These are phyloP conservation scores for Parnassius orleans DNA, from an alignment of 2,888 invertebrate genomes.

Conservation along the genomic window DNA sequence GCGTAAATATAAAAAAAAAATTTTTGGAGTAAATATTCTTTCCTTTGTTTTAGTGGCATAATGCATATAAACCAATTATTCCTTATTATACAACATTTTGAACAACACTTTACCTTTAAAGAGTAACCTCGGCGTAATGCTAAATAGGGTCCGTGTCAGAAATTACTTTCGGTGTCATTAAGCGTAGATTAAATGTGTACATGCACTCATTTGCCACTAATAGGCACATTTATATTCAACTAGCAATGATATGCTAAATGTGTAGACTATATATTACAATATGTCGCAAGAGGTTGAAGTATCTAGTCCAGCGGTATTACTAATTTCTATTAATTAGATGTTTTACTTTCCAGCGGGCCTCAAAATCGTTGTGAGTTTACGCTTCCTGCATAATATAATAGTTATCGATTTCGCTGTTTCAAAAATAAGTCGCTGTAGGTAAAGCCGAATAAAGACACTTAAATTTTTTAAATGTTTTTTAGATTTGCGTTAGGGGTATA, in stretches of 20 bases:
- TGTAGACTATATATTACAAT: slow-evolving; percentile 14
- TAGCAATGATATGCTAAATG: slow-evolving; percentile 13
- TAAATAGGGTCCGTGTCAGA: slow-evolving; percentile 5
- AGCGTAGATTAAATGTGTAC: slow-evolving; percentile 5
- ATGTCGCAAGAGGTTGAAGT: slow-evolving; percentile 20
- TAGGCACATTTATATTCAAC: slow-evolving; percentile 21
- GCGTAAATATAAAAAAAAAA: too few species aligned
- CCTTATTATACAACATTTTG: too few species aligned
- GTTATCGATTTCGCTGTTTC: neutral
- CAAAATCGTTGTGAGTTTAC: too few species aligned
- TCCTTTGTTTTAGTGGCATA: too few species aligned
- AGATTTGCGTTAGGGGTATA: too few species aligned
- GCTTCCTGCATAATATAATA: neutral
- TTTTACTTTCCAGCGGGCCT: slow-evolving; percentile 2
- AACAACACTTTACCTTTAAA: slow-evolving; percentile 1
- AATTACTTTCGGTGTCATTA: slow-evolving; percentile 19
- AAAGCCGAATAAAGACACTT: too few species aligned
- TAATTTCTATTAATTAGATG: slow-evolving; percentile 17
- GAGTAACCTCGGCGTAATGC: slow-evolving; percentile 5
- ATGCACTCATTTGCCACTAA: slow-evolving; percentile 6
- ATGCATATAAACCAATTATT: too few species aligned
- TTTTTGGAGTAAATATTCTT: too few species aligned
- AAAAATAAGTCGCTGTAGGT: too few species aligned
- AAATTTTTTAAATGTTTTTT: too few species aligned
- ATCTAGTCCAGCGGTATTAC: slow-evolving; percentile 20